Evolutionary conservation across 2,797 vertebrate genomes (phyloP).

Genomic region (Myotis myotis): DNA sequence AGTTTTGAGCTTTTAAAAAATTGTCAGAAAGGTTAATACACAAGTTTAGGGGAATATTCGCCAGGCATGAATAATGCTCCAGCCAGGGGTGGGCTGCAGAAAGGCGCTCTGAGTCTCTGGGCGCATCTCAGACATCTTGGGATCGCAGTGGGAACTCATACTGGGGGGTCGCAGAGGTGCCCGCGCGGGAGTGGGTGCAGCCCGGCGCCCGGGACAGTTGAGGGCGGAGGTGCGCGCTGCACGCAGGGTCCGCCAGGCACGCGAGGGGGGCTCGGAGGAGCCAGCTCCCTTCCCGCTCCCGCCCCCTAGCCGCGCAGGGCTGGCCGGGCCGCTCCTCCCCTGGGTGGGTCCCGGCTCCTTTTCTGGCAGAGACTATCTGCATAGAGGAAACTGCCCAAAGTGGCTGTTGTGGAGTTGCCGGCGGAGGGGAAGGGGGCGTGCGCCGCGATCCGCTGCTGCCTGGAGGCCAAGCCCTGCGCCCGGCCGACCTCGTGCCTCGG

Average conservation of each 20-base stretch:
- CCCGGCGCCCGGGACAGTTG: rapidly evolving
- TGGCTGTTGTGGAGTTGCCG: constrained; percentile 45
- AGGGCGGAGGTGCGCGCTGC: background rate
- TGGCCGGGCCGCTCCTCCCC: constrained; percentile 67
- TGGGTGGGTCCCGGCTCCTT: constrained; percentile 70
- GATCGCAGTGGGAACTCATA: background rate
- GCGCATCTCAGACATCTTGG: background rate
- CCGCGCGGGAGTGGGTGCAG: background rate
- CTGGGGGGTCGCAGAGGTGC: background rate
- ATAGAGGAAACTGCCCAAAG: constrained; percentile 80
- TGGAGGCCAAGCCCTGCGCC: constrained; percentile 52
- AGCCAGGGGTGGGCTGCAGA: background rate
- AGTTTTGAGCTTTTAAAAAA: background rate
- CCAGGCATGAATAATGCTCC: background rate
- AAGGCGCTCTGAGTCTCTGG: background rate
- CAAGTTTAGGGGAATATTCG: background rate
- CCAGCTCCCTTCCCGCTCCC: background rate
- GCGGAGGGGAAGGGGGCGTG: constrained; percentile 51
- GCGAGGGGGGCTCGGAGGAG: rapidly evolving
- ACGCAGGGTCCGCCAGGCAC: rapidly evolving
- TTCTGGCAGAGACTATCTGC: constrained; percentile 78
- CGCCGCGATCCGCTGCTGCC: background rate
- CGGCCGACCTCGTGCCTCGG: background rate
- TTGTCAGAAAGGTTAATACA: constrained; percentile 30
- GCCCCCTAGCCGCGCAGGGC: background rate